Evolutionary conservation across 2,113 vertebrate species (phyloP).

Genomic region (Aplodontia rufa): DNA sequence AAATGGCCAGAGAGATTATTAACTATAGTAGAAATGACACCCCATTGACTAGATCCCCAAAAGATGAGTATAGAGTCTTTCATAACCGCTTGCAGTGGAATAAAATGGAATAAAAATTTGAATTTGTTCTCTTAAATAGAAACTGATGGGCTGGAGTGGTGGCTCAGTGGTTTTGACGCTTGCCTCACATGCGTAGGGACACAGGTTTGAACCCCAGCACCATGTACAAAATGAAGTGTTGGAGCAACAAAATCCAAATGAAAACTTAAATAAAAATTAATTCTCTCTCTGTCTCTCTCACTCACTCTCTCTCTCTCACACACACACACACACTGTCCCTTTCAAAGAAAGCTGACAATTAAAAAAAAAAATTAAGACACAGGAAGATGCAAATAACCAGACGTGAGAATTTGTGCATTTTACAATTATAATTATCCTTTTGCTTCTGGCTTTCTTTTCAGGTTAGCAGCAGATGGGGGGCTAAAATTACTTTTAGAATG

Average conservation of each 20-base stretch:
- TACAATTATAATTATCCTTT: not conserved
- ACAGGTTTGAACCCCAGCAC: no score
- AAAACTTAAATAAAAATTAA: no score
- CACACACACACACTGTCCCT: no score
- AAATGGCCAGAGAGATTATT: conserved; percentile 32
- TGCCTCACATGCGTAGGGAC: no score
- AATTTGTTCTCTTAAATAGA: conserved; percentile 18
- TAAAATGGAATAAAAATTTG: conserved; percentile 6
- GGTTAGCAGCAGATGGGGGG: conserved; percentile 25
- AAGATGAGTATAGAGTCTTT: not conserved
- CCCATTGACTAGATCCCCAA: conserved; percentile 21
- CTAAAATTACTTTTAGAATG: conserved; percentile 37
- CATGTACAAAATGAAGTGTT: no score
- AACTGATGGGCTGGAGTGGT: no score
- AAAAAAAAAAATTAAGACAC: not conserved
- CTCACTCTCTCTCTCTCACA: no score
- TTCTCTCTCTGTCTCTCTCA: no score
- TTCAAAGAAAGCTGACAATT: conserved; percentile 5
- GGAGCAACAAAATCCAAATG: no score
- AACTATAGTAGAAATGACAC: not conserved
- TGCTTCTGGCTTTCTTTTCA: not conserved
- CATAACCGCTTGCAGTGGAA: not conserved
- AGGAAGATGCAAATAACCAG: not conserved
- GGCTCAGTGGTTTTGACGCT: no score
- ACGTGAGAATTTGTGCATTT: not conserved